A percentile compares a stretch with the other conserved stretches of the same genome.
Evolutionary conservation across 2,797 vertebrate genomes (phyloP).

Genomic region (Characodon lateralis): DNA sequence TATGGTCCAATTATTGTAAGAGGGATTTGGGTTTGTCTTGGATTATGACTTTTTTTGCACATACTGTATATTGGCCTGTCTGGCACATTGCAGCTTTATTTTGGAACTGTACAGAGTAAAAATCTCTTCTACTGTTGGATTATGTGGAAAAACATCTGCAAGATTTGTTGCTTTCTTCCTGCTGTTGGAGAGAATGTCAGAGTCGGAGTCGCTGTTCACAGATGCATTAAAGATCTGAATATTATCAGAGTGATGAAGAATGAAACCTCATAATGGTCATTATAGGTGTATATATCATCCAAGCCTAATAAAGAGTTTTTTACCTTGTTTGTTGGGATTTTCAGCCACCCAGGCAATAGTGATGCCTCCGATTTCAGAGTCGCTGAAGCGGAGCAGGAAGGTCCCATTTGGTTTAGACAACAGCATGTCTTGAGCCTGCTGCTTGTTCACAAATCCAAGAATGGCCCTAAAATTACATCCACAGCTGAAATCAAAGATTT

Average conservation of each 20-base stretch:
- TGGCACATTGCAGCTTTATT: not conserved
- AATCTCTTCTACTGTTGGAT: too few species aligned
- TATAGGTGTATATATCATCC: not conserved
- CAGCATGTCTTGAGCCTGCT: slow-evolving; percentile 94
- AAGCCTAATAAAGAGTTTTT: not conserved
- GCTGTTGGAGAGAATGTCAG: too few species aligned
- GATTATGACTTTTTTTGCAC: not conserved
- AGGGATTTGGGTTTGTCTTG: not conserved
- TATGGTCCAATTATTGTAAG: not conserved
- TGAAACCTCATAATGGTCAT: too few species aligned
- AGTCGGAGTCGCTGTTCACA: too few species aligned
- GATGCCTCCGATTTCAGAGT: slow-evolving; percentile 96
- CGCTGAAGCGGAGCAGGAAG: slow-evolving; percentile 94
- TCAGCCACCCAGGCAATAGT: slow-evolving; percentile 95
- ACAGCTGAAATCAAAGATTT: not conserved
- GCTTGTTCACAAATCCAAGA: slow-evolving; percentile 95
- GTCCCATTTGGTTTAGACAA: slow-evolving; percentile 95
- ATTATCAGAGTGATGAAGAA: too few species aligned
- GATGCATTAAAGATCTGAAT: too few species aligned
- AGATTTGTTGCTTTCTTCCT: too few species aligned
- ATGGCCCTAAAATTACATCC: slow-evolving; percentile 84
- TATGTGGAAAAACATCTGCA: too few species aligned
- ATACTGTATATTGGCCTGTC: not conserved
- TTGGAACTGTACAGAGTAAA: not conserved
- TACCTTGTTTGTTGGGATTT: slow-evolving; percentile 85